These are phyloP conservation scores for Seira musarum DNA, from an alignment of 2,888 invertebrate species.

Conservation along the genomic window DNA sequence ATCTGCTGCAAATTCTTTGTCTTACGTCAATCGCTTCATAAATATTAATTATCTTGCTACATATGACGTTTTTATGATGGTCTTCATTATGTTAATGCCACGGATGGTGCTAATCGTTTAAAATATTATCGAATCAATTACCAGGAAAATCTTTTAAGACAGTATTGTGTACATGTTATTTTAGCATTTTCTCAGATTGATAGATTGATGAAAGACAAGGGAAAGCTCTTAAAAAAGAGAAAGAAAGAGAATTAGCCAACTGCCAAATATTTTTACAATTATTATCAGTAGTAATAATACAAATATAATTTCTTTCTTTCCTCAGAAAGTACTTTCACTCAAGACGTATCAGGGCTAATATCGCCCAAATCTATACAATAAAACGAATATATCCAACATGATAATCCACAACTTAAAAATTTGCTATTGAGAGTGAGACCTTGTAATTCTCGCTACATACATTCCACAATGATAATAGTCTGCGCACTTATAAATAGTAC, in stretches of 20 bases:
- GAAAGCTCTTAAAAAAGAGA: no score
- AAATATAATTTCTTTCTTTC: not conserved
- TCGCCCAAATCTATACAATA: not conserved
- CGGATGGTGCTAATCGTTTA: conserved; percentile 36
- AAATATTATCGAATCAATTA: not conserved
- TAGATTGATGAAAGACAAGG: not conserved
- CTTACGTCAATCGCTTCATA: not conserved
- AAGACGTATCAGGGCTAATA: conserved; percentile 16
- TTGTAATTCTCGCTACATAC: no score
- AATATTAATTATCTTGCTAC: conserved; percentile 2
- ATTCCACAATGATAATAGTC: no score
- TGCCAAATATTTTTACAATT: conserved; percentile 10
- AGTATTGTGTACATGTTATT: no score
- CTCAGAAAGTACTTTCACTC: conserved; percentile 15
- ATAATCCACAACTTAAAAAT: no score
- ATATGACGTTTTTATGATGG: conserved; percentile 29
- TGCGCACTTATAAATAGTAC: no score
- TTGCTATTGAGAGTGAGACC: no score
- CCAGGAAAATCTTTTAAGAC: no score
- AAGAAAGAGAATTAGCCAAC: not conserved
- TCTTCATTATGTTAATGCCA: conserved; percentile 35
- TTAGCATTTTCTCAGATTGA: not conserved
- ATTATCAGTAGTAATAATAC: not conserved
- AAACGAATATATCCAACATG: no score
- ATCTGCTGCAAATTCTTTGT: not conserved